Evolutionary conservation across 2,888 invertebrate genomes (phyloP).

Genomic region (Rhamphomyia laevipes): DNA sequence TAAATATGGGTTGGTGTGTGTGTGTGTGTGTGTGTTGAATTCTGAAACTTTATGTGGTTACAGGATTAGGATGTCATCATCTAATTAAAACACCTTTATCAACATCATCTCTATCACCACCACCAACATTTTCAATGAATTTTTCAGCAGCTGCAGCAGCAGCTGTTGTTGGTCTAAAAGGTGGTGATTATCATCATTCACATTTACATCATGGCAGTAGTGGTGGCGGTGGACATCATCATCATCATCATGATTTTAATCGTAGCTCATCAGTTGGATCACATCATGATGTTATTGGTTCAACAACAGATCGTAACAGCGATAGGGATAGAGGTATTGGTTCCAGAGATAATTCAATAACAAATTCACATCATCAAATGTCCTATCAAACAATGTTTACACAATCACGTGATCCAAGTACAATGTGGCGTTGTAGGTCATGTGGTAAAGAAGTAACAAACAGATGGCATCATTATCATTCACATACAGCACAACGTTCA

Average conservation of each 20-base stretch:
- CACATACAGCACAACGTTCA: conserved; percentile 67
- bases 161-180: neutral
- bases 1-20: too few relatives aligned
- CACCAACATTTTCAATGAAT: conserved; percentile 34
- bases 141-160: conserved; percentile 23
- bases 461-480: conserved; percentile 80
- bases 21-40: conserved; percentile 24
- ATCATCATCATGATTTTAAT: conserved; percentile 15
- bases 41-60: conserved; percentile 38
- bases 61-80: conserved; percentile 34
- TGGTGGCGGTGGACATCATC: conserved; percentile 17
- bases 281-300: conserved; percentile 18
- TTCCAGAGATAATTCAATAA: conserved; percentile 21
- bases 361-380: conserved; percentile 40
- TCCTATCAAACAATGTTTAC: conserved; percentile 79
- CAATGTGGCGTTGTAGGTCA: conserved; percentile 68
- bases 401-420: conserved; percentile 55
- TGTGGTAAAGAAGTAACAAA: conserved; percentile 80
- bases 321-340: conserved; percentile 7
- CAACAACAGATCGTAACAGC: conserved; percentile 17
- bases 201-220: conserved; percentile 11
- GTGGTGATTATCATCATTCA: conserved; percentile 26
- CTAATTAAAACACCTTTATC: conserved; percentile 30
- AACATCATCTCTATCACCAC: conserved; percentile 30
- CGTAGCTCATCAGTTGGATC: conserved; percentile 18